These are phyloP conservation scores for Sylvia atricapilla DNA, from an alignment of 2,113 vertebrate genomes.

Conservation along the genomic window DNA sequence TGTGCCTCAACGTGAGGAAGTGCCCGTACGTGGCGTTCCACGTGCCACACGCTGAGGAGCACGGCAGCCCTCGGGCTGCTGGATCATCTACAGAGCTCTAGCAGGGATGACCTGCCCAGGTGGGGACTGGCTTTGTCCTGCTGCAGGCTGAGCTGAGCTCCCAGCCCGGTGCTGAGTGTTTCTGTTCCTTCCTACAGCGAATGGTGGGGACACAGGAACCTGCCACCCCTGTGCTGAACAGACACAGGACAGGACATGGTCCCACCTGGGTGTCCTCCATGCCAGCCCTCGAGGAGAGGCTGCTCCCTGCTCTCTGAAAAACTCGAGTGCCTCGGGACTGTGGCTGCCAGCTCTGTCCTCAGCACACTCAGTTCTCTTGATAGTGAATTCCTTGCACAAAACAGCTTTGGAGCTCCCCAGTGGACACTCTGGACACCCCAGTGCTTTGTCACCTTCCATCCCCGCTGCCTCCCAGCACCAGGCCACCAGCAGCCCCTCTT, in stretches of 20 bases:
- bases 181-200: neutral
- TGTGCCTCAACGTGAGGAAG: conserved; percentile 88
- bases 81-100: conserved; percentile 67
- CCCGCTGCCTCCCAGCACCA: neutral
- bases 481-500: neutral
- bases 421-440: neutral
- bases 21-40: conserved; percentile 89
- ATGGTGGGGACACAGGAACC: accelerated
- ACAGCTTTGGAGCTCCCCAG: neutral
- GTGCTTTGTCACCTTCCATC: neutral
- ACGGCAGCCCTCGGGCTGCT: neutral
- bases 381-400: neutral
- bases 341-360: neutral
- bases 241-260: neutral
- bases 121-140: neutral
- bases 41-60: conserved; percentile 36
- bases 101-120: neutral
- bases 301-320: neutral
- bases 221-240: neutral
- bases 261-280: neutral
- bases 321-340: neutral
- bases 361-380: neutral
- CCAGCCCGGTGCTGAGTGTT: neutral
- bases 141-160: neutral
- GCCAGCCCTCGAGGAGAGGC: neutral